Base-by-base conservation (phyloP, 2,113 vertebrate genomes). In the Rynchops niger region DNA sequence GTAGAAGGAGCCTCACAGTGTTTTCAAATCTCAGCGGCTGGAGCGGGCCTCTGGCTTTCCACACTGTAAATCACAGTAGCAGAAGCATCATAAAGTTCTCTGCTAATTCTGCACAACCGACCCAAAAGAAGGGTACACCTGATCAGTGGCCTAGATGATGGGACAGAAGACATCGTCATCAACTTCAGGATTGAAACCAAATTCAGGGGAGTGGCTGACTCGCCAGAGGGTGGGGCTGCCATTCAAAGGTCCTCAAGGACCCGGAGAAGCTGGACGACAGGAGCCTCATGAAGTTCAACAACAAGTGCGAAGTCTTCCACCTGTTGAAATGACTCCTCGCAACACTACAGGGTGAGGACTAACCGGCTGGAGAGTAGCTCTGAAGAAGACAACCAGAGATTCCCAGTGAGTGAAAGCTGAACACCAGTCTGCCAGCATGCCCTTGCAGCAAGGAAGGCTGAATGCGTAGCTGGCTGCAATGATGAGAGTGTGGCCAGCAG, bases 391-490 rank as follows among this genome's bases (percentile, higher is more conserved):
- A 34, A 58, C 6, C 27, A 56, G 69, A 82, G 49, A 32, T 23
- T 73, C 14, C 15, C 5, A 0, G 53, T n/a, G 66, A 79, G 42
- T 9, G 91, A 36, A 87, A 85, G 49, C 0, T 88, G 78, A 90
- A 87, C 73, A 88, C 45, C 30, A 70, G 27, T 61, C 67, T 72
- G 45, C 52, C 70, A 77, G 87, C 27, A 62, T 42, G 79, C 36
- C 85, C 87, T 86, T 93, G 93, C 20, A 73, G 62, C 82, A 93
- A 91, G 87, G 61, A 95, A 94, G 74, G 66, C 78, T 91, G 80
- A 95, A 93, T 40, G 43, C 0, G 0, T 87, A 69, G 56, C 66
- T 82, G 49, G 73, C 87, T 96, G 91, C 70, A 85, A 34, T 72
- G 32, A 93, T 53, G 58, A 79, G 36, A 87, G 34, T n/a, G n/a